These are phyloP conservation scores for Hypocryptadius cinnamomeus DNA, from an alignment of 2,113 vertebrate genomes.

Conservation along the genomic window DNA sequence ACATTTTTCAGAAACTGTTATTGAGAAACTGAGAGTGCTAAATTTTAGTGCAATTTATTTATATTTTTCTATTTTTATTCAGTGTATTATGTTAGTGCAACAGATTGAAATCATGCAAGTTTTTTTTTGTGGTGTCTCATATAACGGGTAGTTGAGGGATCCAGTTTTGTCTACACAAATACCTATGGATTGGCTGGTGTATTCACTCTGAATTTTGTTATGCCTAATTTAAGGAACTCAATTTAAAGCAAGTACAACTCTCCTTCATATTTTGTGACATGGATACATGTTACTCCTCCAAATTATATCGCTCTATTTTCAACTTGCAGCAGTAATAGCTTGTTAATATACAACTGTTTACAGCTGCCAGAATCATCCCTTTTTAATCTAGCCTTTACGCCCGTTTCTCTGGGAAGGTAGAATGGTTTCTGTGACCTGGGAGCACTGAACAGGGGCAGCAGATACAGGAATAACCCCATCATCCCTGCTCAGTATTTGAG, in stretches of 20 bases:
- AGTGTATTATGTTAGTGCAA: not conserved
- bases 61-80: not conserved
- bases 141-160: not conserved
- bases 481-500: not conserved
- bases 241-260: not conserved
- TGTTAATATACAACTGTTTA: not conserved
- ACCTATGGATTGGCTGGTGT: not conserved
- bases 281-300: not conserved
- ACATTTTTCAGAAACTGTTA: not conserved
- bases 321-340: not conserved
- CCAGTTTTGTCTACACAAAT: not conserved
- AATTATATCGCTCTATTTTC: not conserved
- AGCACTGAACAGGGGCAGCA: not conserved
- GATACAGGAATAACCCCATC: not conserved
- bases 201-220: constrained; percentile 28
- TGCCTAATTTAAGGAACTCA: not conserved
- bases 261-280: not conserved
- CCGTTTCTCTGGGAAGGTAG: not conserved
- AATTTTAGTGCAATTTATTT: constrained; percentile 10
- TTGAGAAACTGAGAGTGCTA: not conserved
- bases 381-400: not conserved
- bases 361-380: not conserved
- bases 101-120: not conserved
- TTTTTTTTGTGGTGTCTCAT: not conserved
- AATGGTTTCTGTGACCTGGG: not conserved